phyloP scores from a whole-genome alignment of 2,888 invertebrate genomes.

The Dryocosmus kuriphilus region DNA sequence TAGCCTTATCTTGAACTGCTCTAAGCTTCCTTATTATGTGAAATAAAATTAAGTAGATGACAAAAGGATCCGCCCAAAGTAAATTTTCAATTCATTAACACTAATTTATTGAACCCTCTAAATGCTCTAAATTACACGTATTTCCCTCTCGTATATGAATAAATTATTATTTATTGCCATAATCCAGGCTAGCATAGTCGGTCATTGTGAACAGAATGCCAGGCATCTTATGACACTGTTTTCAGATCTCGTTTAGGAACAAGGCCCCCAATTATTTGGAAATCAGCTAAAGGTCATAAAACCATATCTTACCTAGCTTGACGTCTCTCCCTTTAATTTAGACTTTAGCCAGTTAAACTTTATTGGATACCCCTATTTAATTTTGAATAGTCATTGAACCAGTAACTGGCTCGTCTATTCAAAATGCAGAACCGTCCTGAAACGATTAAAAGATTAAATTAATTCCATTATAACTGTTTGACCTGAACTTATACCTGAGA shows the following conservation, averaged over 20 bases:
- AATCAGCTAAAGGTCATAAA: not conserved
- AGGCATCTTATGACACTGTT: not conserved
- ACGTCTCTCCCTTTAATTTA: not conserved
- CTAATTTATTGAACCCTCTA: not conserved
- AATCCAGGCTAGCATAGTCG: not conserved
- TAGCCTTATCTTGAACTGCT: not conserved
- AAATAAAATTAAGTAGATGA: not conserved
- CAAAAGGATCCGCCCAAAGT: not conserved
- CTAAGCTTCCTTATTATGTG: not conserved
- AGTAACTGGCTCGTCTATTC: not conserved
- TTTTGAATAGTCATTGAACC: not conserved
- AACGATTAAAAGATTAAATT: slow-evolving; percentile 3
- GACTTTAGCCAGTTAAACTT: not conserved
- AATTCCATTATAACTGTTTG: not conserved
- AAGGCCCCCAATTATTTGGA: not conserved
- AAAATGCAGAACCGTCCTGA: not conserved
- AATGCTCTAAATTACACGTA: not conserved
- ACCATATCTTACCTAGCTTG: not conserved
- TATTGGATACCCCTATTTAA: not conserved
- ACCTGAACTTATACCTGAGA: not conserved
- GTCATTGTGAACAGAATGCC: not conserved
- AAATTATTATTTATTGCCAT: not conserved
- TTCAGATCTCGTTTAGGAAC: not conserved
- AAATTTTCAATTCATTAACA: not conserved
- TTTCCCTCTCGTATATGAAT: slow-evolving; percentile 2